phyloP scores from a whole-genome alignment of 2,797 vertebrate genomes.

The Enteromius anoplus region DNA sequence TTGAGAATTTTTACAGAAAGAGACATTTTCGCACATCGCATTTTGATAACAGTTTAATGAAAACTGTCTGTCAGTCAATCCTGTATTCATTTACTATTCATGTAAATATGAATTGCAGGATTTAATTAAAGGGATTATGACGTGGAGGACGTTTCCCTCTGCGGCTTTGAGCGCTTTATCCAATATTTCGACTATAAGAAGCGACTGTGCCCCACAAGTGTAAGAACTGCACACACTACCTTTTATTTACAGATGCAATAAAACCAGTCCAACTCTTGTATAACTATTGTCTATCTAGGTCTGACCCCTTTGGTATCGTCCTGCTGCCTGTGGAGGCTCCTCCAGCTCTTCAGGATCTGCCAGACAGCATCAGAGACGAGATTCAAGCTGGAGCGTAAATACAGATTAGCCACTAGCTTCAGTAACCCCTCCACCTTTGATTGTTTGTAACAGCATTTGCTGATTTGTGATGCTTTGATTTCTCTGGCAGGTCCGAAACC shows the following conservation, averaged over 20 bases:
- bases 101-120: slow-evolving; percentile 72
- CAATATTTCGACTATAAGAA: slow-evolving; percentile 55
- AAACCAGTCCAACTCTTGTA: background rate
- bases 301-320: slow-evolving; percentile 64
- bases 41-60: background rate
- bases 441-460: background rate
- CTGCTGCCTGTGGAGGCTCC: slow-evolving; percentile 68
- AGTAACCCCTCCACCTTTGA: background rate
- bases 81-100: background rate
- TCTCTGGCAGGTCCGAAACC: slow-evolving; percentile 63
- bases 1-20: background rate
- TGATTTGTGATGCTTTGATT: background rate
- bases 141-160: slow-evolving; percentile 81
- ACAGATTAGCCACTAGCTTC: background rate
- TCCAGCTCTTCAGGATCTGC: slow-evolving; percentile 61
- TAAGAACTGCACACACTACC: slow-evolving; percentile 62
- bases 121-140: slow-evolving; percentile 81
- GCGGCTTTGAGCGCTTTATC: slow-evolving; percentile 68
- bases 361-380: slow-evolving; percentile 57
- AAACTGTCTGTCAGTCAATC: background rate
- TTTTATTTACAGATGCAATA: slow-evolving; percentile 27
- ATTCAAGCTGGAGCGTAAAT: slow-evolving; percentile 68
- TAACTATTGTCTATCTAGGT: slow-evolving; percentile 61
- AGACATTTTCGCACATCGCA: background rate
- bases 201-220: slow-evolving; percentile 63